Evolutionary conservation across 2,113 vertebrate genomes (phyloP).

Genomic region (Hemicordylus capensis): DNA sequence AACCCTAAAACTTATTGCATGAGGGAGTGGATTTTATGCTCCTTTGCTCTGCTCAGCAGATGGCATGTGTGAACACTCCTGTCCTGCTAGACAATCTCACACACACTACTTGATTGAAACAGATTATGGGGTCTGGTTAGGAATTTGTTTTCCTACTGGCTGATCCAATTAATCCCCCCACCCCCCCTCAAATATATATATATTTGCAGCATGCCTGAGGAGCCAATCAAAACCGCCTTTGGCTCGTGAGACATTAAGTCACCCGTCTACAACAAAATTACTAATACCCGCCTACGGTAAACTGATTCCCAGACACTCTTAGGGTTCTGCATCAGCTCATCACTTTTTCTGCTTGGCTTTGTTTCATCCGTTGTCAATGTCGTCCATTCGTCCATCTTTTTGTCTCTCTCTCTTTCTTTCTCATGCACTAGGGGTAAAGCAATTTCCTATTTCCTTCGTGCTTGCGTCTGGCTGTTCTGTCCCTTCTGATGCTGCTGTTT

Average conservation of each 20-base stretch:
- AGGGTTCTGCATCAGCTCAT: slow-evolving; percentile 67
- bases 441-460: slow-evolving; percentile 75
- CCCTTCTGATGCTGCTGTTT: slow-evolving; percentile 93
- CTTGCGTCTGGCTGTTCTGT: slow-evolving; percentile 76
- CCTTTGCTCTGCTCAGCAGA: background rate
- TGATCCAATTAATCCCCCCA: background rate
- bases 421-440: slow-evolving; percentile 1
- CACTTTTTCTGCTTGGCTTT: slow-evolving; percentile 33
- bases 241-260: slow-evolving; percentile 10
- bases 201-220: slow-evolving; percentile 2
- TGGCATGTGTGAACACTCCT: background rate
- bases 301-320: slow-evolving; percentile 82
- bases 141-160: background rate
- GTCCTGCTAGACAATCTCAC: background rate
- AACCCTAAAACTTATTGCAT: background rate
- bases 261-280: slow-evolving; percentile 21
- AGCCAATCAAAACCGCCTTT: slow-evolving; percentile 59
- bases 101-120: background rate
- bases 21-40: background rate
- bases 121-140: background rate
- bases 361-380: slow-evolving; percentile 26
- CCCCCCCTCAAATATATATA: background rate
- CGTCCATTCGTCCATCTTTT: background rate
- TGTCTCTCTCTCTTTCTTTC: background rate
- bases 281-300: slow-evolving; percentile 37